Evolutionary conservation across 2,888 invertebrate species (phyloP).

Genomic region (Bimastos eiseni): DNA sequence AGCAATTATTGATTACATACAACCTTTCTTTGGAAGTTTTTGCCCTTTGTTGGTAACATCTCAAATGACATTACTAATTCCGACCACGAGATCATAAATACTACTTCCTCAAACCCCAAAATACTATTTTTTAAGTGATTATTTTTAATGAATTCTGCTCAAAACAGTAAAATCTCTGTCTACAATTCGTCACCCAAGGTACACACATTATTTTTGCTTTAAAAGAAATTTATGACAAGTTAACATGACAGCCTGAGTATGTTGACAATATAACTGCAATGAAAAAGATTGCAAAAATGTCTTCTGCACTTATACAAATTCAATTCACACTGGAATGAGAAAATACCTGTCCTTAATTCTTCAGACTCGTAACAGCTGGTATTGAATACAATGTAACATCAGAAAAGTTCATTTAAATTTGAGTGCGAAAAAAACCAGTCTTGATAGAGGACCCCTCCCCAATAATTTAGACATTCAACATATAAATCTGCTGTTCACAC

Average conservation of each 20-base stretch:
- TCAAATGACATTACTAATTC: neutral
- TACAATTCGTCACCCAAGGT: neutral
- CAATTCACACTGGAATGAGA: neutral
- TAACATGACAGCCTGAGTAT: neutral
- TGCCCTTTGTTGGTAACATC: neutral
- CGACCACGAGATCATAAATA: neutral
- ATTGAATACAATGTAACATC: neutral
- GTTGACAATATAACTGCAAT: neutral
- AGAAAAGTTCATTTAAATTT: neutral
- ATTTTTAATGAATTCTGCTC: neutral
- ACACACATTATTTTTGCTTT: neutral
- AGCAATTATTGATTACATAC: neutral
- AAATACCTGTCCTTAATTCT: neutral
- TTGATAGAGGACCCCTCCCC: neutral
- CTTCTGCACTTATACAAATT: neutral
- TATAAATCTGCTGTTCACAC: neutral
- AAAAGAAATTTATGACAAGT: neutral
- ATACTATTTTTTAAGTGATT: neutral
- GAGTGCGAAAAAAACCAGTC: neutral
- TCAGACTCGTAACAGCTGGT: neutral
- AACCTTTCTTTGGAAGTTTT: neutral
- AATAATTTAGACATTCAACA: neutral
- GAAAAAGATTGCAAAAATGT: neutral
- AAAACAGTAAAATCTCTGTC: neutral
- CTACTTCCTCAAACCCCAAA: neutral